Percentiles rank a stretch among this genome's conserved stretches.
Evolutionary conservation across 2,113 vertebrate genomes (phyloP).

Genomic region (Vulpes ferrilata): DNA sequence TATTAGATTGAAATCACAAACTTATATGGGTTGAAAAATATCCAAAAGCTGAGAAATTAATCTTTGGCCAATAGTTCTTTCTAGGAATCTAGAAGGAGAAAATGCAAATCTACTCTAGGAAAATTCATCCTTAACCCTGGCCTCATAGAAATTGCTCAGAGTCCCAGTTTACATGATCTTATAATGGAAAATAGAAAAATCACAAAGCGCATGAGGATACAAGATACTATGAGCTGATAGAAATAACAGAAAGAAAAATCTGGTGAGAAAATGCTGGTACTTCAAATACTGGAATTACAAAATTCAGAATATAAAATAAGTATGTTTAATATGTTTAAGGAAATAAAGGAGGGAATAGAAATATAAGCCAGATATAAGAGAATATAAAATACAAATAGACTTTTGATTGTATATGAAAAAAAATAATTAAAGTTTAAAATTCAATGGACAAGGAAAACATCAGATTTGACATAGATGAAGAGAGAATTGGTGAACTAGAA

Average conservation of each 20-base stretch:
- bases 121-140: neutral
- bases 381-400: neutral
- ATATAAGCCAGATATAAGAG: constrained; percentile 12
- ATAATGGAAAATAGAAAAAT: constrained; percentile 18
- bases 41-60: neutral
- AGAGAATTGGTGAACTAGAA: constrained; percentile 67
- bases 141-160: constrained; percentile 16
- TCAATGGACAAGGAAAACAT: neutral
- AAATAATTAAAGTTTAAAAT: constrained; percentile 32
- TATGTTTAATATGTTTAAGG: neutral
- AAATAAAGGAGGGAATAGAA: constrained; percentile 33
- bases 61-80: neutral
- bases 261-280: neutral
- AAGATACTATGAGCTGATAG: neutral
- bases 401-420: neutral
- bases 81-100: neutral
- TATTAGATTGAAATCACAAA: neutral
- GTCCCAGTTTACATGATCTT: neutral
- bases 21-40: neutral
- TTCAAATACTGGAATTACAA: constrained; percentile 43
- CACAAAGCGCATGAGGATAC: neutral
- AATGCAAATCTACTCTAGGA: constrained; percentile 40
- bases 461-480: constrained; percentile 39
- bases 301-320: constrained; percentile 52
- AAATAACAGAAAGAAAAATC: constrained; percentile 4